Base-by-base conservation (phyloP, 23 tunicate genomes). In the Trididemnum nubilum region DNA sequence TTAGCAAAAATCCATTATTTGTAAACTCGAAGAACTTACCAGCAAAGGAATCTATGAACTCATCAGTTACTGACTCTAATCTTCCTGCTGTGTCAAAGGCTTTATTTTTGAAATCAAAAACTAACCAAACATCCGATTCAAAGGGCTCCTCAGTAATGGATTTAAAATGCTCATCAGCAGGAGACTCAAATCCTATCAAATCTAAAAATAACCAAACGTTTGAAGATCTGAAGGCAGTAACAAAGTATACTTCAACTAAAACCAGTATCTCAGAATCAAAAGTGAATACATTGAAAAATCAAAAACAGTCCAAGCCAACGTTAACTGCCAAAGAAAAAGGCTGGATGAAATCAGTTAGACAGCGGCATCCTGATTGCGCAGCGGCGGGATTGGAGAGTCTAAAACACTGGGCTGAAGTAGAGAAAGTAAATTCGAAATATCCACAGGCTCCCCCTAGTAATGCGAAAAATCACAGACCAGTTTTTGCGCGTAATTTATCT, bases 341-440 rank as follows among this genome's bases (percentile, higher is more conserved):
- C 7, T 28, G 69, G 7, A 63, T 23, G 69, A 19, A 63, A 15
- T 21, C 27, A 18, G 40, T 54, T 9, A 26, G 81, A 34, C 27
- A 40, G 31, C 36, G 67, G 21, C 40, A 77, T 37, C 81, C 81
- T 2, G n/a, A 34, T 36, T 52, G 66, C 25, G 81, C 66, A 24
- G 81, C 81, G 5, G 81, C 81, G 28, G 81, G 67, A 26, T 12
- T 77, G 2, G 67, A 77, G 2, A 30, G 4, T 7, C 40, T 77
- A 2, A 77, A 77, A 57, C 81, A 77, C 26, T 77, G 81, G 81
- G 30, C 81, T 32, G 23, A 28, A 4, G 81, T 77, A 1, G 81
- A 52, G 37, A 73, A 73, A 21, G 74, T 5, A 5, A 32, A 33
- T 33, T 7, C 5, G 3, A 69, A 32, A n/a, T 61, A 19, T 9